These are phyloP conservation scores for Morpho deidamia DNA, from an alignment of 2,888 invertebrate genomes.

Conservation along the genomic window DNA sequence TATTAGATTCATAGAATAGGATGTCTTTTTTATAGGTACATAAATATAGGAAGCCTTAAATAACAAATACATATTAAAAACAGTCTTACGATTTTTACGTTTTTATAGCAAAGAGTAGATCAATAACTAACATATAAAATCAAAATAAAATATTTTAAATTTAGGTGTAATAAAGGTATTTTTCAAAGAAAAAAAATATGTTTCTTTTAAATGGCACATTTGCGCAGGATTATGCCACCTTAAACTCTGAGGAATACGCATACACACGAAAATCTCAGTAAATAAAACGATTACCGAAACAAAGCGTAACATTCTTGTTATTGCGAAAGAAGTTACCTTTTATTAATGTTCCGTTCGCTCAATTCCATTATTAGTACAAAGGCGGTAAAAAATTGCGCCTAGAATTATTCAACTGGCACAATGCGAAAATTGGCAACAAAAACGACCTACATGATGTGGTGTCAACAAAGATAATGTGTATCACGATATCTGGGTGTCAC, in stretches of 20 bases:
- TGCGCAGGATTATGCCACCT: too few relatives aligned
- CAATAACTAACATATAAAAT: too few relatives aligned
- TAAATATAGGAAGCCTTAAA: too few relatives aligned
- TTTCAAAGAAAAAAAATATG: too few relatives aligned
- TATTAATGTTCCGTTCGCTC: conserved; percentile 23
- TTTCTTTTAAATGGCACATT: too few relatives aligned
- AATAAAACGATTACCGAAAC: conserved; percentile 37
- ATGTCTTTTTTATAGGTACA: too few relatives aligned
- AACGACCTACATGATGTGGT: conserved; percentile 68
- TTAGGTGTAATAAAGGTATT: too few relatives aligned
- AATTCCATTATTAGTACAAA: conserved; percentile 28
- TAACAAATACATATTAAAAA: too few relatives aligned
- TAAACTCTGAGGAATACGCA: background rate
- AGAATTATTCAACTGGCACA: conserved; percentile 58
- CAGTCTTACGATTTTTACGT: too few relatives aligned
- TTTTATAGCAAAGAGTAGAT: too few relatives aligned
- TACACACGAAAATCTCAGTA: conserved; percentile 1
- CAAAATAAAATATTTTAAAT: too few relatives aligned
- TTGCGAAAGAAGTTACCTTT: conserved; percentile 16
- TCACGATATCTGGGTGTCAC: conserved; percentile 63
- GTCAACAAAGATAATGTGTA: conserved; percentile 72
- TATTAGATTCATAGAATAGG: too few relatives aligned
- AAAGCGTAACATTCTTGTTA: conserved; percentile 7
- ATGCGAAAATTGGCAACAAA: conserved; percentile 64
- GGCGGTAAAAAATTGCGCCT: conserved; percentile 28